Conservation (phyloP, 2,113 vertebrate species). For the Fulica atra region DNA sequence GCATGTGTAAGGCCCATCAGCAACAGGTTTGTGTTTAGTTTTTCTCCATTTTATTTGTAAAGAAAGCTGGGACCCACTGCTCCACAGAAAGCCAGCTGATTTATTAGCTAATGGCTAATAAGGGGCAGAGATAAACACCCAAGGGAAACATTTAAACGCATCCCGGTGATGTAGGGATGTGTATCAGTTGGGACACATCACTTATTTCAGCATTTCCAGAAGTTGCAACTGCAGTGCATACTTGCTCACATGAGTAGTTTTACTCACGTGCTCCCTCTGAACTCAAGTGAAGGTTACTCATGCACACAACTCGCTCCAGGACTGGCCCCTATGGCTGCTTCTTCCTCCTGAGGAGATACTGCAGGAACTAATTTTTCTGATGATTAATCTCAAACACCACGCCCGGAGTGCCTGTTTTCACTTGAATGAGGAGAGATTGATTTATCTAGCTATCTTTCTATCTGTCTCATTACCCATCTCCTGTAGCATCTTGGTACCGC, state of each 20-base stretch:
- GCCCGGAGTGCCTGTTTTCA: conserved; percentile 60
- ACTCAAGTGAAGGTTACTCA: conserved; percentile 41
- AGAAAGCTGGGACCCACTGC: background rate
- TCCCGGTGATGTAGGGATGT: background rate
- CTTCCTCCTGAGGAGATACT: conserved; percentile 48
- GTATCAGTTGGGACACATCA: background rate
- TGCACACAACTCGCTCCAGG: conserved; percentile 41
- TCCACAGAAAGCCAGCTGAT: background rate
- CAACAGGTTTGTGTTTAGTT: background rate
- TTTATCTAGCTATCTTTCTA: conserved; percentile 59
- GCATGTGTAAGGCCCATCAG: background rate
- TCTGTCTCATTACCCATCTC: conserved; percentile 61
- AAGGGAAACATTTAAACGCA: background rate
- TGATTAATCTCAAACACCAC: conserved; percentile 61
- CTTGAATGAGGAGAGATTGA: conserved; percentile 54
- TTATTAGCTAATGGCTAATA: background rate
- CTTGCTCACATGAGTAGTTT: background rate
- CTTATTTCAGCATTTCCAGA: conserved; percentile 33
- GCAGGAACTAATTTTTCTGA: conserved; percentile 64
- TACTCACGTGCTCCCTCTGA: background rate
- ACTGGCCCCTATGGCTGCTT: conserved; percentile 26
- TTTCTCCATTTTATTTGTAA: background rate
- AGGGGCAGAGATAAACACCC: background rate
- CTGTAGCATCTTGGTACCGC: background rate
- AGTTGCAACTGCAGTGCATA: background rate